Conservation (phyloP, 2,888 invertebrate genomes). For the Nemurella pictetii region DNA sequence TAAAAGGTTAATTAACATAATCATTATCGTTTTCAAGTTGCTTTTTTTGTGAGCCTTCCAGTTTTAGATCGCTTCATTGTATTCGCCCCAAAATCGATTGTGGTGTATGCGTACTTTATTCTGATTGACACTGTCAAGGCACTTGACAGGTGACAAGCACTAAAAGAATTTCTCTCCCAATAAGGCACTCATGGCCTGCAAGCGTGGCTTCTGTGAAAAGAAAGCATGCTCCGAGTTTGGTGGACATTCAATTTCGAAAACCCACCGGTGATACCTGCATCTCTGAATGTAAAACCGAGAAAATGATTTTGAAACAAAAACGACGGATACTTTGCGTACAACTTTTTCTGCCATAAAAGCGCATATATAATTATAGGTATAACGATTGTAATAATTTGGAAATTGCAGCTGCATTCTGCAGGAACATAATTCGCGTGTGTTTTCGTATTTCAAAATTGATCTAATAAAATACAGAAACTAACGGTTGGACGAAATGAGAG, state of each 20-base stretch:
- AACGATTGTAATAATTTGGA: not conserved
- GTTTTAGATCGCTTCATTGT: not conserved
- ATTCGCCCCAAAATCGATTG: too few species aligned
- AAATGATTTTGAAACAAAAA: too few species aligned
- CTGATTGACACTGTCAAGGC: not conserved
- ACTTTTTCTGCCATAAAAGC: too few species aligned
- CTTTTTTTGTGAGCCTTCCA: not conserved
- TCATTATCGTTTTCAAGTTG: not conserved
- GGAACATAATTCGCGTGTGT: not conserved
- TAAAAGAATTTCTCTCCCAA: not conserved
- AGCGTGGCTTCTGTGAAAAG: too few species aligned
- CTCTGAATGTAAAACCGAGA: too few species aligned
- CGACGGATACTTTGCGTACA: too few species aligned
- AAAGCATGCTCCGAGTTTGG: too few species aligned
- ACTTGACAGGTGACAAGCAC: not conserved
- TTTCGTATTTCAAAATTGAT: too few species aligned
- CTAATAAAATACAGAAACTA: not conserved
- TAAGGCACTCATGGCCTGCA: too few species aligned
- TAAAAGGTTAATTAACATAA: not conserved
- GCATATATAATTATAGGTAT: too few species aligned
- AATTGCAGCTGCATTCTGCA: not conserved
- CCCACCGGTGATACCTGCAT: too few species aligned
- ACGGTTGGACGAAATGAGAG: not conserved
- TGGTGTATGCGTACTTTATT: not conserved
- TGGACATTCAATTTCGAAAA: too few species aligned